A percentile compares a stretch with the other conserved stretches of the same genome.
Evolutionary conservation across 2,113 vertebrate genomes (phyloP).

Genomic region (Dendrocopos noguchii): DNA sequence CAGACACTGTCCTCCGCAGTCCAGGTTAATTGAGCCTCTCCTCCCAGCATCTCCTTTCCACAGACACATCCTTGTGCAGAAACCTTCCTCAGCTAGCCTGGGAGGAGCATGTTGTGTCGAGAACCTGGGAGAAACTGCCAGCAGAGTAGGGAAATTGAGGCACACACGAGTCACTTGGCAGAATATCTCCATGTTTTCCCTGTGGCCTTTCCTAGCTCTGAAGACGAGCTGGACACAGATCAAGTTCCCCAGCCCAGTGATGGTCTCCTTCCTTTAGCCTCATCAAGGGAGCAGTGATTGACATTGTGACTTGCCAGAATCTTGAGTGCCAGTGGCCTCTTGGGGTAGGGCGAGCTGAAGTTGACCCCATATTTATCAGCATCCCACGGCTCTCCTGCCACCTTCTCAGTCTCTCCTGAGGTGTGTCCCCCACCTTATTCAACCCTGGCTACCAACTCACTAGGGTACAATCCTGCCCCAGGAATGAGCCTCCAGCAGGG

Average conservation of each 20-base stretch:
- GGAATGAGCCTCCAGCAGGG: not conserved
- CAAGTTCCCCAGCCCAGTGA: not conserved
- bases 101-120: not conserved
- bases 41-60: not conserved
- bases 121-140: not conserved
- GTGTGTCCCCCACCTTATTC: not conserved
- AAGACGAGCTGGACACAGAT: not conserved
- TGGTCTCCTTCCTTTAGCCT: not conserved
- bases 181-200: not conserved
- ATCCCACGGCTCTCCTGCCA: not conserved
- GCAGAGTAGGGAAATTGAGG: not conserved
- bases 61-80: not conserved
- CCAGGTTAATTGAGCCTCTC: conserved; percentile 55
- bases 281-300: not conserved
- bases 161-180: not conserved
- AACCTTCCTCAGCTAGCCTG: not conserved
- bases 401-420: not conserved
- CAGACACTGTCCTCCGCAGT: conserved; percentile 39
- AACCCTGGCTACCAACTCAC: not conserved
- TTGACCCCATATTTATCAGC: not conserved
- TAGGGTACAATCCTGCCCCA: not conserved
- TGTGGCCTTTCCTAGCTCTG: not conserved
- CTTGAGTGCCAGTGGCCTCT: not conserved
- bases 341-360: not conserved
- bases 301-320: not conserved